phyloP scores from a whole-genome alignment of 2,888 invertebrate species.

The Ariolimax columbianus region DNA sequence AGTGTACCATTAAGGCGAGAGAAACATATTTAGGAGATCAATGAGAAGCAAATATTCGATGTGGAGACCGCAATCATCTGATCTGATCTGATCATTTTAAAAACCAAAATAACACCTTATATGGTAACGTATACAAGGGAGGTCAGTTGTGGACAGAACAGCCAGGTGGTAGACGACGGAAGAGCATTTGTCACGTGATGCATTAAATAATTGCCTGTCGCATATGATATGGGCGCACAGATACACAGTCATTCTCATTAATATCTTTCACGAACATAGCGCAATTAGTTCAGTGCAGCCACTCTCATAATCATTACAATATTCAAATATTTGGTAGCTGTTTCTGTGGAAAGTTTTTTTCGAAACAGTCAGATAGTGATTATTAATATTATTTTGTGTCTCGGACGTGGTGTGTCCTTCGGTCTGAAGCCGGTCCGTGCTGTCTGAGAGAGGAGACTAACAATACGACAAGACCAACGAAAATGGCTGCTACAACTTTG shows the following conservation, averaged over 20 bases:
- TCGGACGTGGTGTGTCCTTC: slow-evolving; percentile 22
- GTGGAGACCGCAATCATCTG: no score
- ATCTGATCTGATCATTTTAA: no score
- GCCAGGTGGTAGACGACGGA: slow-evolving; percentile 45
- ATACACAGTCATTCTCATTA: slow-evolving; percentile 31
- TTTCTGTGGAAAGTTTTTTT: neutral
- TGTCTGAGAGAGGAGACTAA: neutral
- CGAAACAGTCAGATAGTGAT: neutral
- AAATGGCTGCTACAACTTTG: slow-evolving; percentile 47
- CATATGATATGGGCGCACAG: slow-evolving; percentile 39
- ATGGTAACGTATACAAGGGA: slow-evolving; percentile 4
- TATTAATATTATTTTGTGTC: slow-evolving; percentile 30
- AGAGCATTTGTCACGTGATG: slow-evolving; percentile 42
- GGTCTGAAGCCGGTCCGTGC: slow-evolving; percentile 50
- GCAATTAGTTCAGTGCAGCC: neutral
- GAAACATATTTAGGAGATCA: no score
- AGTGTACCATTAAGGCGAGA: no score
- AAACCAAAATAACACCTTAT: no score
- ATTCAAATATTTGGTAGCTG: neutral
- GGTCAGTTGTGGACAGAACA: slow-evolving; percentile 23
- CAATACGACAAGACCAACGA: slow-evolving; percentile 8
- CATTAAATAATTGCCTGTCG: neutral
- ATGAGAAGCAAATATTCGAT: no score
- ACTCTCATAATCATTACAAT: neutral
- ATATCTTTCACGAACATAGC: neutral